These are phyloP conservation scores for Sphaeramia orbicularis DNA, from an alignment of 2,797 vertebrate species.

Conservation along the genomic window DNA sequence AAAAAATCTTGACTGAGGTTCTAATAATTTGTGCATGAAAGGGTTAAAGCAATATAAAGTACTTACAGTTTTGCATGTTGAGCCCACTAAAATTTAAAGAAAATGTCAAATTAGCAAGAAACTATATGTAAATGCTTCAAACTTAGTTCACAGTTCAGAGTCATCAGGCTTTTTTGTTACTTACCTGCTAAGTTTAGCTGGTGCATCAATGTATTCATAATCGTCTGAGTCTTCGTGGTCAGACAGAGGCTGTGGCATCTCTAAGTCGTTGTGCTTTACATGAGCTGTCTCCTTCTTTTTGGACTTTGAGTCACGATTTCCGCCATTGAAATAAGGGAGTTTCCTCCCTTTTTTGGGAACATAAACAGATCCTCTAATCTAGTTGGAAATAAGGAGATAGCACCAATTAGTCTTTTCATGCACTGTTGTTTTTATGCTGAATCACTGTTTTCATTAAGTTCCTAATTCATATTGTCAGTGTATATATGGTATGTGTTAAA, in stretches of 20 bases:
- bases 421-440: no score
- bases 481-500: no score
- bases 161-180: not conserved
- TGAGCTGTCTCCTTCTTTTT: conserved; percentile 85
- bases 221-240: conserved; percentile 70
- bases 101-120: not conserved
- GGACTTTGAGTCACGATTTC: conserved; percentile 84
- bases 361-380: conserved; percentile 81
- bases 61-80: no score
- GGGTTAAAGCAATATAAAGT: no score
- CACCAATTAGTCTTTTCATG: not conserved
- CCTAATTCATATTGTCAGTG: no score
- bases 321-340: conserved; percentile 81
- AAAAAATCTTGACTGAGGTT: no score
- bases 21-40: no score
- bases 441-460: no score
- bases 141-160: not conserved
- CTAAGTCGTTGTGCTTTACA: conserved; percentile 81
- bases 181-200: conserved; percentile 45
- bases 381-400: not conserved
- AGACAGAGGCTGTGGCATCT: conserved; percentile 8
- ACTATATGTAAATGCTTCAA: not conserved
- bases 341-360: conserved; percentile 84
- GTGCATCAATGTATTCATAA: conserved; percentile 84
- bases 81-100: no score